Evolutionary conservation across 2,888 invertebrate genomes (phyloP), one percentile per base, ranked within the genome.

Genomic region (Drosophila heteroneura): DNA sequence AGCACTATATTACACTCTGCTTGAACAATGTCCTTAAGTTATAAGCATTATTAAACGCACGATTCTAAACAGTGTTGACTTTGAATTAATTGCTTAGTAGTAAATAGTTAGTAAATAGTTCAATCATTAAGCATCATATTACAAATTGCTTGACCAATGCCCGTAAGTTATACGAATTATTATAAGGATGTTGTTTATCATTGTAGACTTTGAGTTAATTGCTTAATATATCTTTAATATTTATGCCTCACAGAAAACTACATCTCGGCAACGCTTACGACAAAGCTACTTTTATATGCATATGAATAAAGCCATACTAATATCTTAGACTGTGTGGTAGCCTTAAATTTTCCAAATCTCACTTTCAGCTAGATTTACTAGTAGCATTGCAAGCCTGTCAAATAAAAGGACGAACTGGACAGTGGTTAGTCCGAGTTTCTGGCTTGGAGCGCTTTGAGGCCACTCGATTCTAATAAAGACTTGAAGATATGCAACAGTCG

Each of bases 381-480:
- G 41, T 53, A 44, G 56, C 47, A 67, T 64, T 76, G 67, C 26
- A 12, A 71, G 53, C 30, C 49, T 39, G 22, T 37, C 41, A 39
- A 57, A 51, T 35, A 33, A 16, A 5, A 22, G 22, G 16, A 9
- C 19, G 30, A 52, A 7, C 28, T 10, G 54, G 28, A 3, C 39
- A 30, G 32, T 52, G 32, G 22, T 3, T 28, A 32, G 26, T 26
- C 19, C n/a, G 30, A 66, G 26, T 64, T 51, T 56, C 60, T 26
- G 54, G 61, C 53, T 51, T 10, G 10, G 28, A 81, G 56, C 60
- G 65, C 62, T 52, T 22, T 61, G 22, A 60, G 63, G 41, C 30
- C 63, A 69, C 41, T 61, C 53, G 68, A 37, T 47, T 71, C 75
- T 84, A 82, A 79, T 85, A 82, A 85, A 85, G 62, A 59, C 65